Evolutionary conservation across 53 echinoderm and acorn worm genomes (phyloP), one percentile per base, ranked within the genome.

Genomic region (Antedon mediterranea): DNA sequence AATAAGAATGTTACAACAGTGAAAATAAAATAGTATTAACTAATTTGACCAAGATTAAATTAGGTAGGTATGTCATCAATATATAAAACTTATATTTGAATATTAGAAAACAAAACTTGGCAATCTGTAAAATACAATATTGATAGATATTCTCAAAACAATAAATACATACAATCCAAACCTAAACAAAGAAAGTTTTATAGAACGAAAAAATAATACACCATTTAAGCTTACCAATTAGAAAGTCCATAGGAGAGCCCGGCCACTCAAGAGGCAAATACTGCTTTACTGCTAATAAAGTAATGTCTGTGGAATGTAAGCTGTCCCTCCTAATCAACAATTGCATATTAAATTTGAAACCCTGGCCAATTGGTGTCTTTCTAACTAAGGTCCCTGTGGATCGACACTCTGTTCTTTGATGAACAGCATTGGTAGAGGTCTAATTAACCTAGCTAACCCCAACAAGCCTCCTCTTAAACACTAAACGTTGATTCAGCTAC

Each of bases 341-440:
- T 57, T 57, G 57, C 57, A 57, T 57, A 57, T 57, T 57, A 57
- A 57, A 57, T 57, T 57, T 57, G 57, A 57, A 57, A 57, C 57
- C 57, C 23, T 57, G 57, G 57, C 57, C 57, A 57, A 57, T 57
- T 57, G 57, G 57, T 57, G 57, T 57, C 57, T 57, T 57, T 57
- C 57, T 57, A 57, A 26, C 57, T 2, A 26, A 15, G 57, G 57
- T 57, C 57, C 57, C 57, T 57, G 57, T 18, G 57, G 57, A 57
- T 57, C 57, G 23, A 57, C 57, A 57, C 57, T 8, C 57, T 57
- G 57, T 15, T 57, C 57, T 57, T 57, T 57, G 57, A 57, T 57
- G 57, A 57, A 57, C 15, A 57, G 57, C 14, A 8, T 18, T 57
- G 11, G 57, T 8, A 15, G 23, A 23, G 23, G 57, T 26, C 57